Conservation (phyloP, 2,888 invertebrate species). For the Cephus nigrinus region DNA sequence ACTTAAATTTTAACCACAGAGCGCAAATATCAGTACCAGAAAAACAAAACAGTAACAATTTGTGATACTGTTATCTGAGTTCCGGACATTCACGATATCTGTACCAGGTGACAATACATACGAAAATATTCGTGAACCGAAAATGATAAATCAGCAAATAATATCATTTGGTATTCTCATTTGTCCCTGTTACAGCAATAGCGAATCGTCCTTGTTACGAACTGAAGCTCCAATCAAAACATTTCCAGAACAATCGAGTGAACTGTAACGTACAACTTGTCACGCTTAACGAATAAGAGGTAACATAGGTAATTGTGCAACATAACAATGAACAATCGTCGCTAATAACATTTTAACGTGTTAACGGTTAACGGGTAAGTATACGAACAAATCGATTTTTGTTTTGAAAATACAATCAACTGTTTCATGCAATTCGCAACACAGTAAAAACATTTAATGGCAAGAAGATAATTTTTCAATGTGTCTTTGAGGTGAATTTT, state of each 20-base stretch:
- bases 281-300: slow-evolving; percentile 19
- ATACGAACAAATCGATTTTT: not conserved
- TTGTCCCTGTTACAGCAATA: not conserved
- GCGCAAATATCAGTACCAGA: not conserved
- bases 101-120: not conserved
- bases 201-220: not conserved
- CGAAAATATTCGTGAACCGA: not conserved
- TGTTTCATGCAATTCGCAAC: not conserved
- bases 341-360: slow-evolving; percentile 14
- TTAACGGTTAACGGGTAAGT: not conserved
- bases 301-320: slow-evolving; percentile 23
- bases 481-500: not conserved
- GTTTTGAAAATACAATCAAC: not conserved
- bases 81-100: not conserved
- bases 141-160: not conserved
- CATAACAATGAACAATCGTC: slow-evolving; percentile 23
- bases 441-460: not conserved
- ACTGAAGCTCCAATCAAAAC: not conserved
- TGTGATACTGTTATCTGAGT: slow-evolving; percentile 1
- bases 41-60: slow-evolving; percentile 4
- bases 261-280: not conserved
- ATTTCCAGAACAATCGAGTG: not conserved
- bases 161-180: not conserved
- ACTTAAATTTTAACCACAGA: not conserved
- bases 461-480: not conserved